Evolutionary conservation across 2,888 invertebrate species (phyloP), one percentile per base, ranked within the genome.

Genomic region (Synanthedon andrenaeformis): DNA sequence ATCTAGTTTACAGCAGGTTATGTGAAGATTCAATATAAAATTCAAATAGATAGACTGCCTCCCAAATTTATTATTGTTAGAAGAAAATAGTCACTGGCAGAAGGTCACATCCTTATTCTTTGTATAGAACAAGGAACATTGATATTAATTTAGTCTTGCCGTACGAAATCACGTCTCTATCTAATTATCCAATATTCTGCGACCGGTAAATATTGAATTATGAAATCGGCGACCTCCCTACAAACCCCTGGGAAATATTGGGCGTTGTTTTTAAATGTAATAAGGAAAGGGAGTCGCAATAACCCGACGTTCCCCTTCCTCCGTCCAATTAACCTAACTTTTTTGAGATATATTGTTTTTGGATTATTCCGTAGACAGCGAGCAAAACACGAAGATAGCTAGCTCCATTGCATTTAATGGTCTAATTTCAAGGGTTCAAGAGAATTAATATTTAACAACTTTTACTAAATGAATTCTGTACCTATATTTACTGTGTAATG

Each of bases 141-240:
- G 87, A 86, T 86, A 87, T 86, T 86, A 86, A 87, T 86, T 82
- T 76, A 62, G 70, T 74, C 74, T 75, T 76, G 77, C 79, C 75
- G 79, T 76, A 82, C 80, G 69, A 82, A 86, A 87, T 87, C 86
- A 85, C 82, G 82, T 76, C 73, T 73, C 75, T 70, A 85, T 84
- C 84, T 85, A 86, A 87, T 87, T 87, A 86, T 80, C 78, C 75
- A 72, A 81, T 82, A 79, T 76, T 70, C 74, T 74, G 72, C 69
- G 74, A 76, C 79, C 79, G 74, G 74, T 75, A 76, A 75, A 84
- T 85, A 85, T 81, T 82, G 83, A 84, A 80, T 86, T 85, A 82
- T 78, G 74, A 82, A 81, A 77, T 70, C 76, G 69, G 81, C 82
- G 83, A 84, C 82, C 76, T 76, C 70, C 65, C 66, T 59, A 55